Percentiles rank a stretch among this genome's conserved stretches.
Evolutionary conservation across 2,888 invertebrate genomes (phyloP).

Genomic region (Elysia crispata): DNA sequence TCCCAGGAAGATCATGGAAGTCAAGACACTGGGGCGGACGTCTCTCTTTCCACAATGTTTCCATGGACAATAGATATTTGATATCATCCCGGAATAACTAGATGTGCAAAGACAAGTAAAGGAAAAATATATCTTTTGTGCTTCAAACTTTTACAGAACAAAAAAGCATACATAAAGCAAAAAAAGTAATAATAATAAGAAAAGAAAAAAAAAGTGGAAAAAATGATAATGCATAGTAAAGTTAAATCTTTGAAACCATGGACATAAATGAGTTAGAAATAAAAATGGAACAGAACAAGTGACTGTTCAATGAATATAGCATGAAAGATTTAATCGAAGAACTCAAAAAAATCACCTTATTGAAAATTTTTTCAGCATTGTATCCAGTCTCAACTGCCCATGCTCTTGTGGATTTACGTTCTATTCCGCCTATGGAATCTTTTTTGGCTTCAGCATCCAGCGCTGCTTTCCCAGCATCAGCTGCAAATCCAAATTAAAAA

Average conservation of each 20-base stretch:
- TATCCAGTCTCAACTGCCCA: constrained; percentile 93
- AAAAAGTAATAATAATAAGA: background rate
- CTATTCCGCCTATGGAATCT: constrained; percentile 67
- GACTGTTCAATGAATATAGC: no score
- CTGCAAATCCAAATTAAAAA: constrained; percentile 54
- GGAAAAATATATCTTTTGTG: background rate
- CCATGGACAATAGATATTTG: constrained; percentile 94
- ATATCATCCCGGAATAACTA: constrained; percentile 95
- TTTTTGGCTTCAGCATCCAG: constrained; percentile 76
- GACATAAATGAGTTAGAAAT: no score
- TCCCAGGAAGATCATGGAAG: constrained; percentile 82
- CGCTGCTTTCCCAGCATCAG: constrained; percentile 80
- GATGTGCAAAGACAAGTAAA: constrained; percentile 40
- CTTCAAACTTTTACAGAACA: constrained; percentile 3
- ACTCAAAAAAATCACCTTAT: constrained; percentile 81
- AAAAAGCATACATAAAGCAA: background rate
- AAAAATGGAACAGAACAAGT: background rate
- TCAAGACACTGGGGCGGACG: constrained; percentile 84
- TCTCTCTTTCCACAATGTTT: constrained; percentile 95
- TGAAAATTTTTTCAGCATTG: constrained; percentile 90
- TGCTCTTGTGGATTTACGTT: constrained; percentile 84
- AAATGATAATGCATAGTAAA: no score
- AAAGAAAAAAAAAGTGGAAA: background rate
- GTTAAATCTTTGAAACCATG: no score
- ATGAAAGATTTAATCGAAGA: background rate